Conservation (phyloP, 2,113 vertebrate genomes). For the Ursus arctos region DNA sequence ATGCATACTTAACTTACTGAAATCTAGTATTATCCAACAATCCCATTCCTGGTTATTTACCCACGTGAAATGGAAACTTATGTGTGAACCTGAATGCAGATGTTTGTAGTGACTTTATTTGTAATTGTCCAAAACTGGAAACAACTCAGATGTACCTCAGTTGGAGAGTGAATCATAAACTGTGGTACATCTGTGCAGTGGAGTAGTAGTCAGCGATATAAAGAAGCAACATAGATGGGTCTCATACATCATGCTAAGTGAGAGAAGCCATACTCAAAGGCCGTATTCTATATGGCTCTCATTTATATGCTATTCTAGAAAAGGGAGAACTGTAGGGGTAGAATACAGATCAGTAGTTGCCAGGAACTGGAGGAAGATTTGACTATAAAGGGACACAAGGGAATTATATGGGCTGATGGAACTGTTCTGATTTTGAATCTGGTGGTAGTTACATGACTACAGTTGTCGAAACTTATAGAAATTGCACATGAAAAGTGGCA, state of each 20-base stretch:
- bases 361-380: not conserved
- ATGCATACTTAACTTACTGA: not conserved
- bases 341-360: not conserved
- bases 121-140: not conserved
- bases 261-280: not conserved
- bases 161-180: not conserved
- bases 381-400: not conserved
- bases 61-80: not conserved
- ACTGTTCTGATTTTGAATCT: not conserved
- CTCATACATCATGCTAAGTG: not conserved
- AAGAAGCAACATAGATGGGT: not conserved
- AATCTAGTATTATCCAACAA: not conserved
- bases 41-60: not conserved
- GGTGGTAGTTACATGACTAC: not conserved
- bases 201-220: not conserved
- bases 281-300: not conserved
- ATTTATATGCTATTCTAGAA: too few species aligned
- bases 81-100: not conserved
- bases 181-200: not conserved
- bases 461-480: not conserved
- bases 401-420: not conserved
- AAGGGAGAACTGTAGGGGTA: not conserved
- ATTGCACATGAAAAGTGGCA: not conserved
- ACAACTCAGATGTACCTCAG: accelerated
- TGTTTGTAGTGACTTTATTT: not conserved